Evolutionary conservation across 2,888 invertebrate genomes (phyloP).

Genomic region (Xylocampa areola): DNA sequence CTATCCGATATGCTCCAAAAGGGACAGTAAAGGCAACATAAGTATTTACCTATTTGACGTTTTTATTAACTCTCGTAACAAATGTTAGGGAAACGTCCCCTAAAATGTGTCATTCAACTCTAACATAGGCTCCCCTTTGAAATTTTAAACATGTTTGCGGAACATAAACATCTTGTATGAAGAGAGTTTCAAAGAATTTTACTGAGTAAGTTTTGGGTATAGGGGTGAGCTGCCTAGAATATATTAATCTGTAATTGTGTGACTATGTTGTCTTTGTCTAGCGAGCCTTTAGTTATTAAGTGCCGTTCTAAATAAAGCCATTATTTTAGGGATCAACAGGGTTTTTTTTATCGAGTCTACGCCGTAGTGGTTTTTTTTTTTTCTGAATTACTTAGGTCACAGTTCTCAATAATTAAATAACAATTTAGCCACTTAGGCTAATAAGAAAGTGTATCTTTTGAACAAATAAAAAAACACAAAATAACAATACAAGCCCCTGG

Average conservation of each 20-base stretch:
- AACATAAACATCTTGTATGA: conserved; percentile 31
- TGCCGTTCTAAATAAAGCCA: neutral
- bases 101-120: conserved; percentile 36
- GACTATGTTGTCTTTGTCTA: conserved; percentile 14
- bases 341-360: no score
- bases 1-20: neutral
- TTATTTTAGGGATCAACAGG: no score
- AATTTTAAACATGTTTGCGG: conserved; percentile 49
- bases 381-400: no score
- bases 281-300: neutral
- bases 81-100: conserved; percentile 11
- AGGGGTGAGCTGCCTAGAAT: conserved; percentile 27
- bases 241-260: conserved; percentile 31
- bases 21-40: neutral
- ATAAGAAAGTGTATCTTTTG: no score
- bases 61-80: conserved; percentile 27
- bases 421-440: no score
- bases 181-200: conserved; percentile 38
- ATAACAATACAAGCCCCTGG: no score
- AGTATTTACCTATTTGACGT: neutral
- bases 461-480: no score
- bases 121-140: conserved; percentile 26
- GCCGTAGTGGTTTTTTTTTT: no score
- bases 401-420: no score
- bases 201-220: conserved; percentile 26